Conservation (phyloP, 2,888 invertebrate species). For the Chesias legatella region DNA sequence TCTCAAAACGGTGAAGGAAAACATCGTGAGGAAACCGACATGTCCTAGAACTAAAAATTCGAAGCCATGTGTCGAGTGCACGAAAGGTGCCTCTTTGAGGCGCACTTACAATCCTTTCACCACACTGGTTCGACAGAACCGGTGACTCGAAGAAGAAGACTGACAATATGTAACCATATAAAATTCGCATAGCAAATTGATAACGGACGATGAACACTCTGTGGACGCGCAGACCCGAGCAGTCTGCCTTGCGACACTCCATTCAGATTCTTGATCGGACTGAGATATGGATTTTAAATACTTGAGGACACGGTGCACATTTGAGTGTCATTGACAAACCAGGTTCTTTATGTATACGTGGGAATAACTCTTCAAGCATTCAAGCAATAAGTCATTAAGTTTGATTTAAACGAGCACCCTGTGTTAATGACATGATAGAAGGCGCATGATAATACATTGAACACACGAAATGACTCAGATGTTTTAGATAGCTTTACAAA, state of each 20-base stretch:
- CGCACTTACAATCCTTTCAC: too few species aligned
- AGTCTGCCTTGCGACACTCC: constrained; percentile 38
- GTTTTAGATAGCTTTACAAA: too few species aligned
- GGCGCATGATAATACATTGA: background rate
- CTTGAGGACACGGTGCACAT: too few species aligned
- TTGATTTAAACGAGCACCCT: constrained; percentile 8
- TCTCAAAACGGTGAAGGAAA: too few species aligned
- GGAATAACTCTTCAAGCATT: too few species aligned
- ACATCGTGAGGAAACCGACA: too few species aligned
- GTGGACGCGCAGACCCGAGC: constrained; percentile 35
- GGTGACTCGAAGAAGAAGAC: too few species aligned
- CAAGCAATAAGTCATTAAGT: constrained; percentile 11
- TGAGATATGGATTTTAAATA: background rate
- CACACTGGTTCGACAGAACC: too few species aligned
- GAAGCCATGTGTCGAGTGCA: too few species aligned
- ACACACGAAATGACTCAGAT: too few species aligned
- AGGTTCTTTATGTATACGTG: constrained; percentile 19
- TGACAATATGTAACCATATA: constrained; percentile 4
- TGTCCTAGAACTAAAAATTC: too few species aligned
- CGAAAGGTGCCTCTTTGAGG: too few species aligned
- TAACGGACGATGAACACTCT: constrained; percentile 33
- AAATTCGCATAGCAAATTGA: constrained; percentile 23
- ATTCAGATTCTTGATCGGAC: constrained; percentile 24
- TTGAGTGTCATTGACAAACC: constrained; percentile 1
- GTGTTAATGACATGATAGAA: background rate